Base-by-base conservation (phyloP, 2,888 invertebrate genomes). In the Meliscaeva auricollis region DNA sequence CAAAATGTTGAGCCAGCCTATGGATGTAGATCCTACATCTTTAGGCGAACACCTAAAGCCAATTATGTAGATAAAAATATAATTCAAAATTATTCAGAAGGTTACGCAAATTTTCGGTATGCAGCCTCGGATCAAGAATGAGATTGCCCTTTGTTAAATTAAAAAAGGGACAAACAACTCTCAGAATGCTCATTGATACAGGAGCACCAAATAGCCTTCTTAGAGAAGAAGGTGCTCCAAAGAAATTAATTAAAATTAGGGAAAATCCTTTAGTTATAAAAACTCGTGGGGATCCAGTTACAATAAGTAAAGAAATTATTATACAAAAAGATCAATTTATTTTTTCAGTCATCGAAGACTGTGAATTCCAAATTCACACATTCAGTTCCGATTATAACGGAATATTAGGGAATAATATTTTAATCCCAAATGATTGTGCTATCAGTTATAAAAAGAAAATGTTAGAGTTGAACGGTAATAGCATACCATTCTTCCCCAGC, bases 61-160 rank as follows among this genome's bases (percentile, higher is more conserved):
- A 35, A 35, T 35, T 35, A 35, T 35, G 7, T 41, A 41, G n/a
- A 41, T 41, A 41, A 9, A 41, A 41, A 13, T n/a, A 41, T n/a
- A 41, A 41, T 4, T 41, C n/a, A 41, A 9, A 35, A 35, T 26
- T 1, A 41, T 41, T 41, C 8, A 41, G n/a, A n/a, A 41, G 41
- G 1, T 8, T 13, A 41, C 0, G 41, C 41, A 41, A 41, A 41
- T 3, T 41, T 41, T 41, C 41, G 41, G 41, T 9, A 41, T 41
- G 2, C 41, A 41, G 41, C 41, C 41, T 41, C 41, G 41, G 41
- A 41, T 8, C n/a, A 41, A 41, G n/a, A 41, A 41, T 4, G 8
- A n/a, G 41, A 41, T 41, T 41, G 41, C 41, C 41, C 41, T 41
- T 41, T n/a, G 41, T 41, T 41, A 38, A 38, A 38, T 38, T 38